Evolutionary conservation across 2,888 invertebrate species (phyloP).

Genomic region (Sphaerophoria taeniata): DNA sequence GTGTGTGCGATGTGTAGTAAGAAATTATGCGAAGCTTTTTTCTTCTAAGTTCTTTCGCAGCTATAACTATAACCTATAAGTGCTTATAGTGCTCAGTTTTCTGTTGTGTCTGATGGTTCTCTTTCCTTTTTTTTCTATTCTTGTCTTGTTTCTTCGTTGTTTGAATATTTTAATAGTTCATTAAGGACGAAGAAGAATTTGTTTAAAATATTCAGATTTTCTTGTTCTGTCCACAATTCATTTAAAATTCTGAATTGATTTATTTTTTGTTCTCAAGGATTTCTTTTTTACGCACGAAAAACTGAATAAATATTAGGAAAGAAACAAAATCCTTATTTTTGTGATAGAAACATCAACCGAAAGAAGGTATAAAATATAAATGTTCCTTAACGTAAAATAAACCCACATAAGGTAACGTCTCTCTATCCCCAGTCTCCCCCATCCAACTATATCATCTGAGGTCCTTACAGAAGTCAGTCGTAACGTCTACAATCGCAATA

Average conservation of each 20-base stretch:
- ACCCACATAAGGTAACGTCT: conserved; percentile 3
- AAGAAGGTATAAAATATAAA: conserved; percentile 21
- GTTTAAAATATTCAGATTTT: conserved; percentile 10
- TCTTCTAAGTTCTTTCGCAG: conserved; percentile 13
- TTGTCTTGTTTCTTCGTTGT: not conserved
- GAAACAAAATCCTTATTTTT: conserved; percentile 12
- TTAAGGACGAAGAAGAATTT: conserved; percentile 18
- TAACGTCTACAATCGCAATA: conserved; percentile 13
- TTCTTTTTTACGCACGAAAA: conserved; percentile 37
- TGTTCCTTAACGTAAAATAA: not conserved
- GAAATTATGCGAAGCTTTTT: conserved; percentile 40
- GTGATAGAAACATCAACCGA: conserved; percentile 2
- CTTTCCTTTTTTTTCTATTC: not conserved
- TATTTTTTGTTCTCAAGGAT: conserved; percentile 1
- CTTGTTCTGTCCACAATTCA: not conserved
- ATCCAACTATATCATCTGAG: not conserved
- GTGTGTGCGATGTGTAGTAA: conserved; percentile 39
- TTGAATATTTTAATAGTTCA: not conserved
- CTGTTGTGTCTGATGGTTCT: too few species aligned
- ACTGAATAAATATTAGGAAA: conserved; percentile 38
- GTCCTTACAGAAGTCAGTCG: not conserved
- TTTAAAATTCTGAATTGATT: not conserved
- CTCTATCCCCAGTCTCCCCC: not conserved
- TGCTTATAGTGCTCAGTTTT: too few species aligned
- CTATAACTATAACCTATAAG: too few species aligned